These are phyloP conservation scores for Orycteropus afer DNA, from an alignment of 2,113 vertebrate genomes.

Conservation along the genomic window DNA sequence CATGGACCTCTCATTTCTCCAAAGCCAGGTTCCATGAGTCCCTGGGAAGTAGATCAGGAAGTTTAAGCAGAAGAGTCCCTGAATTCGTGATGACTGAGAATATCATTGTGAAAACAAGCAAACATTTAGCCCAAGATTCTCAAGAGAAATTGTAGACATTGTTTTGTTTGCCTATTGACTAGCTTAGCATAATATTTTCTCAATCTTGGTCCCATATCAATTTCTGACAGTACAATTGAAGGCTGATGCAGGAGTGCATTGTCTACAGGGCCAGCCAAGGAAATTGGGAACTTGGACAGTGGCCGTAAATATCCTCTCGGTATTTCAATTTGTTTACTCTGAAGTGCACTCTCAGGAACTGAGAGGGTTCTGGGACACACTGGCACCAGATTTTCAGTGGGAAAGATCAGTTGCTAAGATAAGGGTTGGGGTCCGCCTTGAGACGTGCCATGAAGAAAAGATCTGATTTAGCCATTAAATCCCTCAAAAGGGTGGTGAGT, in stretches of 20 bases:
- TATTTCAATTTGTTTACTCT: slow-evolving; percentile 86
- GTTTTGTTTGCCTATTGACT: slow-evolving; percentile 81
- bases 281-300: slow-evolving; percentile 86
- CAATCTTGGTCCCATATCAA: slow-evolving; percentile 80
- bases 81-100: slow-evolving; percentile 68
- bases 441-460: slow-evolving; percentile 82
- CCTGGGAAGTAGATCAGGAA: slow-evolving; percentile 70
- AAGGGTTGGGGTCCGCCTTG: slow-evolving; percentile 87
- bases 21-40: slow-evolving; percentile 51
- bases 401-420: slow-evolving; percentile 90
- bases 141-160: slow-evolving; percentile 28
- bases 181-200: slow-evolving; percentile 85
- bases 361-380: slow-evolving; percentile 87
- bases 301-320: slow-evolving; percentile 89
- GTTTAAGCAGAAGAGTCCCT: slow-evolving; percentile 63
- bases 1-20: background rate
- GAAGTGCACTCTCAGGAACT: slow-evolving; percentile 72
- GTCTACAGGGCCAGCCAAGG: slow-evolving; percentile 85
- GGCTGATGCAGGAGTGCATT: slow-evolving; percentile 79
- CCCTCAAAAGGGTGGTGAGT: slow-evolving; percentile 83
- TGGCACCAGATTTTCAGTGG: slow-evolving; percentile 92
- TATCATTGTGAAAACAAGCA: slow-evolving; percentile 85
- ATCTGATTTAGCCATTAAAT: slow-evolving; percentile 88
- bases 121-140: slow-evolving; percentile 54
- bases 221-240: slow-evolving; percentile 85